Evolutionary conservation across 1,140 invertebrate genomes (phyloP).

Genomic region (Limonius californicus): DNA sequence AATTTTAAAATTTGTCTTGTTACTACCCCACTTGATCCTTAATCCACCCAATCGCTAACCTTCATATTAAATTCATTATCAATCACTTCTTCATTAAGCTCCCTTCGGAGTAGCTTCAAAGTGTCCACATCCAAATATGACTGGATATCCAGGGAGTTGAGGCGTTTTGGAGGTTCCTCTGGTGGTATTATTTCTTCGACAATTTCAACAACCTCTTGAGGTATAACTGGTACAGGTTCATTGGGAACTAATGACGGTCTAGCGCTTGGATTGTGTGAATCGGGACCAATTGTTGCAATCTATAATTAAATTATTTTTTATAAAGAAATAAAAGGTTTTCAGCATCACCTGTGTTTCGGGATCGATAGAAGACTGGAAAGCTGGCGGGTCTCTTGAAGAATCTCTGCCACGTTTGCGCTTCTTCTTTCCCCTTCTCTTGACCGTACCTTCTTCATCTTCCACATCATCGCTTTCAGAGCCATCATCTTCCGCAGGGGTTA

Average conservation of each 20-base stretch:
- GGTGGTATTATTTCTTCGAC: constrained; percentile 17
- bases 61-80: constrained; percentile 65
- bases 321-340: not conserved
- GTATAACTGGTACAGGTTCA: not conserved
- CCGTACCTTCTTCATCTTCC: constrained; percentile 40
- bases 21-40: no score
- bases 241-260: constrained; percentile 50
- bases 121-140: constrained; percentile 56
- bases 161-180: constrained; percentile 8
- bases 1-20: no score
- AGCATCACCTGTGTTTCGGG: constrained; percentile 60
- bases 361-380: constrained; percentile 50
- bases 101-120: constrained; percentile 60
- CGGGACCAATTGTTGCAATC: constrained; percentile 54
- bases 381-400: constrained; percentile 50
- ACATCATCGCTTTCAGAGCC: constrained; percentile 18
- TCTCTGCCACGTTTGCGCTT: constrained; percentile 49
- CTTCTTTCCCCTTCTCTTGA: constrained; percentile 47
- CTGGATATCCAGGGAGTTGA: constrained; percentile 27
- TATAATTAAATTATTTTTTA: no score
- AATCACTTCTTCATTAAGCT: constrained; percentile 62
- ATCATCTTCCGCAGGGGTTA: not conserved
- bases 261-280: constrained; percentile 55
- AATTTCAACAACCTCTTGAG: constrained; percentile 32
- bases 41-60: constrained; percentile 50